Evolutionary conservation across 2,113 vertebrate species (phyloP).

Genomic region (Chaetodon auriga): DNA sequence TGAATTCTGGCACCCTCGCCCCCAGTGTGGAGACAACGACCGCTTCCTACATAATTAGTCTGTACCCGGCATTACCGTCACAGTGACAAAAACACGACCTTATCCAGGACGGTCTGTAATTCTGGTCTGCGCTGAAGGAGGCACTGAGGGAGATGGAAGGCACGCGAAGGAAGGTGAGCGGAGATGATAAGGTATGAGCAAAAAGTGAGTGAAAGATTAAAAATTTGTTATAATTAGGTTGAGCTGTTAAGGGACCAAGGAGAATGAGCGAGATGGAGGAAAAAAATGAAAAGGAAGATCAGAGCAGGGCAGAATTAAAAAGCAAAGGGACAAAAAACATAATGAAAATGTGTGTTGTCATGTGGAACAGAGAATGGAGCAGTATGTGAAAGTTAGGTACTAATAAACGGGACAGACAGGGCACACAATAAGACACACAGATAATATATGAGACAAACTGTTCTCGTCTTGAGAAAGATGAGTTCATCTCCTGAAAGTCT

Average conservation of each 20-base stretch:
- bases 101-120: slow-evolving; percentile 69
- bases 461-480: not conserved
- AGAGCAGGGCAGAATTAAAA: slow-evolving; percentile 38
- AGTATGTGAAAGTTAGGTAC: slow-evolving; percentile 1
- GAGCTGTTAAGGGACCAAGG: slow-evolving; percentile 55
- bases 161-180: slow-evolving; percentile 37
- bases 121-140: slow-evolving; percentile 44
- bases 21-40: slow-evolving; percentile 65
- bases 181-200: slow-evolving; percentile 59
- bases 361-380: slow-evolving; percentile 17
- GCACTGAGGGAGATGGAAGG: slow-evolving; percentile 43
- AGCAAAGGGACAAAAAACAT: slow-evolving; percentile 38
- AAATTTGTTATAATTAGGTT: slow-evolving; percentile 71
- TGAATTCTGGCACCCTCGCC: slow-evolving; percentile 70
- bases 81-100: slow-evolving; percentile 78
- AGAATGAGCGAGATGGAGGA: slow-evolving; percentile 49
- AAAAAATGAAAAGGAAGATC: slow-evolving; percentile 48
- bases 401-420: not conserved
- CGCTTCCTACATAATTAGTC: slow-evolving; percentile 77
- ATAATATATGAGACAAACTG: not conserved
- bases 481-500: slow-evolving; percentile 11
- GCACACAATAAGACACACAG: not conserved
- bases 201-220: slow-evolving; percentile 74
- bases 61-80: slow-evolving; percentile 70
- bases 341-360: slow-evolving; percentile 28